These are phyloP conservation scores for Ylistrum balloti DNA, from an alignment of 1,140 invertebrate genomes.

Conservation along the genomic window DNA sequence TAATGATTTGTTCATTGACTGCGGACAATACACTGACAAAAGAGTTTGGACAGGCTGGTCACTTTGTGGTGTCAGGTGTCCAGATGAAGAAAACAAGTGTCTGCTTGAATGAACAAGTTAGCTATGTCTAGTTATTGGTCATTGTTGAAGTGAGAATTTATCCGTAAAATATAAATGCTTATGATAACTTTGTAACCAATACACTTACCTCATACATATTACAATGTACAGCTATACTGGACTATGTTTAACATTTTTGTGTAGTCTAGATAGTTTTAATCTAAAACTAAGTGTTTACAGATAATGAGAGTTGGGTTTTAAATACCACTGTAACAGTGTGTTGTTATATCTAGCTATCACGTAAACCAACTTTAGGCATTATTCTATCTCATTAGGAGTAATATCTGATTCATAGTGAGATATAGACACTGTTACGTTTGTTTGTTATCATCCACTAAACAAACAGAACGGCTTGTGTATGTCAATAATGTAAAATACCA, in stretches of 20 bases:
- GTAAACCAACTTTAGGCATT: no score
- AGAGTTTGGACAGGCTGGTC: not conserved
- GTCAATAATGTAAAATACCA: no score
- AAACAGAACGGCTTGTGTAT: no score
- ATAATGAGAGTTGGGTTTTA: no score
- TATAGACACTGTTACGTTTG: no score
- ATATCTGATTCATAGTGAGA: no score
- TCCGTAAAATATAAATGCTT: constrained; percentile 2
- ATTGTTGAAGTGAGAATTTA: not conserved
- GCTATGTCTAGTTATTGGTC: not conserved
- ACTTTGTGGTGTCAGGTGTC: constrained; percentile 31
- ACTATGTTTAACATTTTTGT: not conserved
- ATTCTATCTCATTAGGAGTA: no score
- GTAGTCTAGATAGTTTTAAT: no score
- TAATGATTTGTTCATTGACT: constrained; percentile 17
- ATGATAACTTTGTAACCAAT: not conserved
- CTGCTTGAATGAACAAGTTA: constrained; percentile 18
- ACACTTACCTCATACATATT: not conserved
- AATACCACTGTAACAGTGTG: no score
- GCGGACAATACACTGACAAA: not conserved
- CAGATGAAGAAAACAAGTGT: constrained; percentile 22
- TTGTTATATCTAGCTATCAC: no score
- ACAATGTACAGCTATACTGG: not conserved
- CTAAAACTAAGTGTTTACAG: no score
- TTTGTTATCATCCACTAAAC: no score